Percentiles rank a stretch among this genome's conserved stretches.
phyloP scores from a whole-genome alignment of 2,797 vertebrate species.

The Leptatherina wallacei region DNA sequence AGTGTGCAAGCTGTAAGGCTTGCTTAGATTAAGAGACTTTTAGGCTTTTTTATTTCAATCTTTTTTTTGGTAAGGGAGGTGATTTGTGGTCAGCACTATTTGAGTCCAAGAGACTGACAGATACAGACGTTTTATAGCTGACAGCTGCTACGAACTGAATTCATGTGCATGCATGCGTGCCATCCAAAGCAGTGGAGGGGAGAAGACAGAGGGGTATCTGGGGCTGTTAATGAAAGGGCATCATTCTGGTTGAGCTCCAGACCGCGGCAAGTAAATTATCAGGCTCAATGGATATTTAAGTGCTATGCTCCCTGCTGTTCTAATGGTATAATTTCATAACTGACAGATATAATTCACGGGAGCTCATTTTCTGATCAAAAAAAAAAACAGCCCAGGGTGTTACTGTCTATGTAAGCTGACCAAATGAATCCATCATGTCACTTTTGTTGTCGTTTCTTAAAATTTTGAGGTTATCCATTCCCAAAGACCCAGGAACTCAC shows the following conservation, averaged over 20 bases:
- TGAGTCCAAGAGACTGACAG: conserved; percentile 56
- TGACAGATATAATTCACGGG: conserved; percentile 12
- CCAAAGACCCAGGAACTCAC: conserved; percentile 35
- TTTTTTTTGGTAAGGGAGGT: conserved; percentile 16
- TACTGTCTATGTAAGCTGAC: conserved; percentile 3
- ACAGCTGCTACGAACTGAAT: conserved; percentile 66
- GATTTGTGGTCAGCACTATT: conserved; percentile 57
- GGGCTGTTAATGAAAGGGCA: conserved; percentile 53
- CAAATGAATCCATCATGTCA: conserved; percentile 18
- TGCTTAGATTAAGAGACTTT: neutral
- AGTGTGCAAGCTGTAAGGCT: neutral
- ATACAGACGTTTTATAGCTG: conserved; percentile 50
- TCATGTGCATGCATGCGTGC: conserved; percentile 46
- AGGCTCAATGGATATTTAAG: conserved; percentile 33
- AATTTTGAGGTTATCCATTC: conserved; percentile 38
- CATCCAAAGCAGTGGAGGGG: conserved; percentile 21
- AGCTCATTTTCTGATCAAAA: conserved; percentile 23
- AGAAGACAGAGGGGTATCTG: conserved; percentile 12
- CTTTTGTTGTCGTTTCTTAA: conserved; percentile 27
- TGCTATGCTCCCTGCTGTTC: conserved; percentile 25
- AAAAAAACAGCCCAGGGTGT: conserved; percentile 3
- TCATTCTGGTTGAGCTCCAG: conserved; percentile 54
- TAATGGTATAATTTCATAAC: conserved; percentile 25
- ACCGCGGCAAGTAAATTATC: conserved; percentile 41
- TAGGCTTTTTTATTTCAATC: conserved; percentile 14